These are phyloP conservation scores for Artemia franciscana DNA, from an alignment of 1,140 invertebrate genomes.

Conservation along the genomic window DNA sequence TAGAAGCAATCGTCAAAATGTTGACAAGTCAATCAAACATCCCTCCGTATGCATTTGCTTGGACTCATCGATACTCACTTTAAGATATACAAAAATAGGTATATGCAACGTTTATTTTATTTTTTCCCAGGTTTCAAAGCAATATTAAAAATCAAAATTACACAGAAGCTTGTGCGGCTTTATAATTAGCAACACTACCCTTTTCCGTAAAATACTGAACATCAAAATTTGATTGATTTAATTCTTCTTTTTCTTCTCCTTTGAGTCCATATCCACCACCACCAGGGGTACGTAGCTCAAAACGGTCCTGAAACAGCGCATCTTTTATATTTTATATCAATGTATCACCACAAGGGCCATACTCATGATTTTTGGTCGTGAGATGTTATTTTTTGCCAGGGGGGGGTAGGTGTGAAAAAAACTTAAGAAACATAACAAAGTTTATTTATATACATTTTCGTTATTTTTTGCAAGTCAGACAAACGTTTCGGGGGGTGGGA, in stretches of 20 bases:
- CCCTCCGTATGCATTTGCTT: no score
- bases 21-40: no score
- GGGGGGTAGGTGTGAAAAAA: neutral
- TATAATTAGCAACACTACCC: conserved; percentile 11
- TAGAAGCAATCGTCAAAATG: no score
- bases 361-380: neutral
- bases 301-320: conserved; percentile 18
- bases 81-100: no score
- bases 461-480: neutral
- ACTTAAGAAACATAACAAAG: neutral
- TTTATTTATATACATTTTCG: neutral
- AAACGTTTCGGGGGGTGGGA: neutral
- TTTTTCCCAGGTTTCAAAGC: no score
- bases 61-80: no score
- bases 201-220: conserved; percentile 5
- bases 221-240: neutral
- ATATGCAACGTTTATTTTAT: no score
- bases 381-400: neutral
- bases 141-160: no score
- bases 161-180: conserved; percentile 6
- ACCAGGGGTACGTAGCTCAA: conserved; percentile 27
- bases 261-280: conserved; percentile 27
- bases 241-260: neutral
- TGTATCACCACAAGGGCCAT: neutral
- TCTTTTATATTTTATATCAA: neutral